phyloP scores from a whole-genome alignment of 1,140 invertebrate genomes.

The Euwallacea fornicatus region DNA sequence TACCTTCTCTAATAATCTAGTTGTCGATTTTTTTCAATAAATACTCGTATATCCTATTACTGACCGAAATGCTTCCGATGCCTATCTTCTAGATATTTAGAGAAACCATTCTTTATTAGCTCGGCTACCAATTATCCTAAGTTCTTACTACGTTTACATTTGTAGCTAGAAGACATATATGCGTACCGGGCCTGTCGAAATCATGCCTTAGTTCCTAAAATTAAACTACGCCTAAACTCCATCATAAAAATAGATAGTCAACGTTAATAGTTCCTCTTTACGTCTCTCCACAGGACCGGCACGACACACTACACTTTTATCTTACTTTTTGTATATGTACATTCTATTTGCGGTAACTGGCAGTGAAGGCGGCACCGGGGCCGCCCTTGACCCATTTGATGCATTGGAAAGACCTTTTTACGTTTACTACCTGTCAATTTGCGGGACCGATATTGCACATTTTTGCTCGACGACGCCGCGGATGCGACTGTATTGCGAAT shows the following conservation, averaged over 20 bases:
- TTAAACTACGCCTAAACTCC: slow-evolving; percentile 22
- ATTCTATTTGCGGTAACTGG: slow-evolving; percentile 52
- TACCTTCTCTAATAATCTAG: slow-evolving; percentile 22
- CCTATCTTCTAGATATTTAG: slow-evolving; percentile 21
- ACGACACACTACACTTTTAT: slow-evolving; percentile 1
- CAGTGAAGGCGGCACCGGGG: slow-evolving; percentile 46
- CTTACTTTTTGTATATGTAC: slow-evolving; percentile 40
- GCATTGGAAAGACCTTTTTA: background rate
- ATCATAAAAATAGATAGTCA: slow-evolving; percentile 23
- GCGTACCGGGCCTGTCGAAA: slow-evolving; percentile 2
- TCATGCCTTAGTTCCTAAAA: too few species aligned
- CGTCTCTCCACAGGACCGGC: background rate
- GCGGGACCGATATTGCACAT: background rate
- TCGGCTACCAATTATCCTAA: slow-evolving; percentile 21
- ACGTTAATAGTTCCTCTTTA: slow-evolving; percentile 4
- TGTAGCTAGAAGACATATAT: slow-evolving; percentile 25
- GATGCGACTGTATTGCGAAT: background rate
- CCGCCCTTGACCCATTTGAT: slow-evolving; percentile 26
- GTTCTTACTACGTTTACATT: slow-evolving; percentile 16
- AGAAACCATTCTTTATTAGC: slow-evolving; percentile 27
- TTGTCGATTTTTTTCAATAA: slow-evolving; percentile 17
- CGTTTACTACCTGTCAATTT: background rate
- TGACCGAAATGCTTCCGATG: slow-evolving; percentile 15
- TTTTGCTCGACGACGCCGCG: too few species aligned
- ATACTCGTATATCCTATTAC: slow-evolving; percentile 27